Conservation (phyloP, 30 jellyfish, hydroid and myxozoan species). For the Catostylus mosaicus region DNA sequence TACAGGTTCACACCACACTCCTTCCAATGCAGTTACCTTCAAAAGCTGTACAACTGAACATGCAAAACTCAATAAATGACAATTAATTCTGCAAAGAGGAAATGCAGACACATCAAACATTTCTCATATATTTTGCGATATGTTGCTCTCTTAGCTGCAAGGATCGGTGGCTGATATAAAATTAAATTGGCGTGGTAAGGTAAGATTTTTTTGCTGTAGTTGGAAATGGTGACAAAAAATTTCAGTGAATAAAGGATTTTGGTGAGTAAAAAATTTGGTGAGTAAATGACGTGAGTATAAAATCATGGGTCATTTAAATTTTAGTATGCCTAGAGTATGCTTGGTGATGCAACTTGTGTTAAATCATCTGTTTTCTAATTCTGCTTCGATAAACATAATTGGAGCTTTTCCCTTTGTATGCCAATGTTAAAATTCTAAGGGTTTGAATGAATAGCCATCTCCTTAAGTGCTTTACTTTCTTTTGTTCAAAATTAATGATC, state of each 20-base stretch:
- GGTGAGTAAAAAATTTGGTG: slow-evolving; percentile 7
- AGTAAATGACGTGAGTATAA: background rate
- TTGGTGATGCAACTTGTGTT: slow-evolving; percentile 16
- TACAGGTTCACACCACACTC: background rate
- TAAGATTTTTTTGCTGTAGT: background rate
- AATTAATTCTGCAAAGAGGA: too few species aligned
- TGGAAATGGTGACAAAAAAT: background rate
- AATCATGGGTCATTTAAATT: background rate
- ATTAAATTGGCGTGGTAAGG: background rate
- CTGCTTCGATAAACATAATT: background rate
- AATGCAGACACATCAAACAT: too few species aligned
- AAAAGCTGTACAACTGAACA: too few species aligned
- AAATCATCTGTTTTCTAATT: background rate
- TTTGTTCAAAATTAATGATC: too few species aligned
- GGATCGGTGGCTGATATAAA: background rate
- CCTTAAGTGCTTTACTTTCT: too few species aligned
- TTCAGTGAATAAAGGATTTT: background rate
- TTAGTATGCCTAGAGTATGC: background rate
- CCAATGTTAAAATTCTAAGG: too few species aligned
- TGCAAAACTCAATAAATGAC: too few species aligned
- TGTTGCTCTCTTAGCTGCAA: too few species aligned
- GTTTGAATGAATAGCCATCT: too few species aligned
- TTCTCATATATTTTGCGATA: too few species aligned
- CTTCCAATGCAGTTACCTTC: too few species aligned
- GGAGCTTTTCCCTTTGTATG: too few species aligned